Conservation (phyloP, 2,113 vertebrate genomes). For the Proteles cristata region DNA sequence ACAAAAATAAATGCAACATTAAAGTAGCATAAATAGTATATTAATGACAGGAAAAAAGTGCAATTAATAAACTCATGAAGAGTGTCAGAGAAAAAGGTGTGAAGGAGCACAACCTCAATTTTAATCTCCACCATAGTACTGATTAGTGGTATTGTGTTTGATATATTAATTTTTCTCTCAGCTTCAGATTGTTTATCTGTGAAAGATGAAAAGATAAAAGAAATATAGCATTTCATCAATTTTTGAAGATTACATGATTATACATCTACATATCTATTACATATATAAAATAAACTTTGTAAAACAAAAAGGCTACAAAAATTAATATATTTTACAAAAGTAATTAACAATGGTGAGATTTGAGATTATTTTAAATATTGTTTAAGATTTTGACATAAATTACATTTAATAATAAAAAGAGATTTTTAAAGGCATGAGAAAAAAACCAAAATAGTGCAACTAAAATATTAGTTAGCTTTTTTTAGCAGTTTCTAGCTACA, state of each 20-base stretch:
- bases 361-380: not conserved
- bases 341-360: not conserved
- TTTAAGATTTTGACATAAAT: not conserved
- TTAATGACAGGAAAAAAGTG: not conserved
- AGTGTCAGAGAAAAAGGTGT: not conserved
- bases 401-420: not conserved
- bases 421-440: not conserved
- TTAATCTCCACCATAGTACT: not conserved
- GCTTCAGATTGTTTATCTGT: not conserved
- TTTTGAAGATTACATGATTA: not conserved
- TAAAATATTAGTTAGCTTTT: not conserved
- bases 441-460: not conserved
- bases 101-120: not conserved
- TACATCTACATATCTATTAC: not conserved
- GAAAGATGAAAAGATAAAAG: not conserved
- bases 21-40: not conserved
- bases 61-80: not conserved
- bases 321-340: not conserved
- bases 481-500: not conserved
- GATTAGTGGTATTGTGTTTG: not conserved
- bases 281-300: not conserved
- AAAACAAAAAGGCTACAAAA: not conserved
- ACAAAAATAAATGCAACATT: not conserved
- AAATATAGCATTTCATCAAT: not conserved
- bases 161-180: not conserved